These are phyloP conservation scores for Hirtodrosophila trivittata DNA, from an alignment of 2,888 invertebrate genomes.

Conservation along the genomic window DNA sequence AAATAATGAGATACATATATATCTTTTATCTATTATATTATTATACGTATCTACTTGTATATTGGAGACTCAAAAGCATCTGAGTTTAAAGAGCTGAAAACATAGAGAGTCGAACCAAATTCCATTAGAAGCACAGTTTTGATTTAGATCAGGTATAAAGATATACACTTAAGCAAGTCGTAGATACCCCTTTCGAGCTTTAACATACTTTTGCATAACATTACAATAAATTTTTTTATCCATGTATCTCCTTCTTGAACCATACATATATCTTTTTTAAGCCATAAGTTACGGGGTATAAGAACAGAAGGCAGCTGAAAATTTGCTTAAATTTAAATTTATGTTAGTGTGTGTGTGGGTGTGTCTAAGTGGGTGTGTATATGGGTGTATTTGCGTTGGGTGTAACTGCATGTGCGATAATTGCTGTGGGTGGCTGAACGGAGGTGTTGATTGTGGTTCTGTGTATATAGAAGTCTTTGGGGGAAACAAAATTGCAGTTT, in stretches of 20 bases:
- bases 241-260: not conserved
- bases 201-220: not conserved
- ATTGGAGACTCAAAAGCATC: too few species aligned
- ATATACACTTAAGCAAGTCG: too few species aligned
- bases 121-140: too few species aligned
- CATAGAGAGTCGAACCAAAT: too few species aligned
- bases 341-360: conserved; percentile 31
- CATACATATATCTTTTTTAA: too few species aligned
- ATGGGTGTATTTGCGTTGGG: conserved; percentile 8
- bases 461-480: conserved; percentile 3
- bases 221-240: not conserved
- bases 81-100: too few species aligned
- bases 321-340: conserved; percentile 65
- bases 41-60: too few species aligned
- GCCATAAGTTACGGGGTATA: conserved; percentile 6
- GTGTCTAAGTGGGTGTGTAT: conserved; percentile 3
- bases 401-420: conserved; percentile 46
- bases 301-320: conserved; percentile 31
- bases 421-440: conserved; percentile 41
- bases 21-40: too few species aligned
- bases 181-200: too few species aligned
- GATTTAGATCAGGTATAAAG: too few species aligned
- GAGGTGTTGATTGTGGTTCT: conserved; percentile 37
- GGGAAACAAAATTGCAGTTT: conserved; percentile 25
- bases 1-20: too few species aligned